Percentiles rank a stretch among this genome's conserved stretches.
phyloP scores from a whole-genome alignment of 2,113 vertebrate species.

The Oryzias celebensis region DNA sequence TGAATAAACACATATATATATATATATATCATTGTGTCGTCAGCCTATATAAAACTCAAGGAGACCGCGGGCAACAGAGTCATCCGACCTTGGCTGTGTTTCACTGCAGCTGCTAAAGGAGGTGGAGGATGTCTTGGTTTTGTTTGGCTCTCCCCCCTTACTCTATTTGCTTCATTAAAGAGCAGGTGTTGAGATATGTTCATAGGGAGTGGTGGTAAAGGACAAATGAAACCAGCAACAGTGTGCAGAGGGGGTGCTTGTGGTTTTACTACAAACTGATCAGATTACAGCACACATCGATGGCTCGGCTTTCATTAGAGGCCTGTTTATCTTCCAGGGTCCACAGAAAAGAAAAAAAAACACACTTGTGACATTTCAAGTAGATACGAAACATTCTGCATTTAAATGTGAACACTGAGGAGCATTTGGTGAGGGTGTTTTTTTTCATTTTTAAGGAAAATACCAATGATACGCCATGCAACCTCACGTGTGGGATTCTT shows the following conservation, averaged over 20 bases:
- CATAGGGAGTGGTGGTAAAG: conserved; percentile 58
- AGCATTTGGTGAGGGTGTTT: background rate
- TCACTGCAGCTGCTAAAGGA: conserved; percentile 58
- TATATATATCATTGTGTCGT: conserved; percentile 20
- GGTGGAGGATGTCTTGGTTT: conserved; percentile 57
- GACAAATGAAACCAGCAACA: conserved; percentile 33
- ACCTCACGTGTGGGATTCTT: no score
- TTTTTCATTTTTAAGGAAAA: background rate
- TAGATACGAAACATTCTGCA: background rate
- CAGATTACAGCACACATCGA: conserved; percentile 69
- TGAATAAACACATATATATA: no score
- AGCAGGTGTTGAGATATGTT: conserved; percentile 75
- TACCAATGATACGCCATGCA: no score
- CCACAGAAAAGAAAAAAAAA: conserved; percentile 24
- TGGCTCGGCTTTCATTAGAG: conserved; percentile 63
- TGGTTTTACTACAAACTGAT: conserved; percentile 67
- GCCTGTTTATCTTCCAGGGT: conserved; percentile 53
- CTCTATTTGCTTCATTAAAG: conserved; percentile 68
- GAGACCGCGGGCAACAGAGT: conserved; percentile 42
- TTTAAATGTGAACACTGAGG: background rate
- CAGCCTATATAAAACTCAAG: conserved; percentile 45
- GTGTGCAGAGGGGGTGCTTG: conserved; percentile 41
- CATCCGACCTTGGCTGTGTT: conserved; percentile 47
- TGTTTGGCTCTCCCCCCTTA: conserved; percentile 44
- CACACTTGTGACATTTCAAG: background rate